Evolutionary conservation across 2,888 invertebrate species (phyloP), one percentile per base, ranked within the genome.

Genomic region (Laothoe populi): DNA sequence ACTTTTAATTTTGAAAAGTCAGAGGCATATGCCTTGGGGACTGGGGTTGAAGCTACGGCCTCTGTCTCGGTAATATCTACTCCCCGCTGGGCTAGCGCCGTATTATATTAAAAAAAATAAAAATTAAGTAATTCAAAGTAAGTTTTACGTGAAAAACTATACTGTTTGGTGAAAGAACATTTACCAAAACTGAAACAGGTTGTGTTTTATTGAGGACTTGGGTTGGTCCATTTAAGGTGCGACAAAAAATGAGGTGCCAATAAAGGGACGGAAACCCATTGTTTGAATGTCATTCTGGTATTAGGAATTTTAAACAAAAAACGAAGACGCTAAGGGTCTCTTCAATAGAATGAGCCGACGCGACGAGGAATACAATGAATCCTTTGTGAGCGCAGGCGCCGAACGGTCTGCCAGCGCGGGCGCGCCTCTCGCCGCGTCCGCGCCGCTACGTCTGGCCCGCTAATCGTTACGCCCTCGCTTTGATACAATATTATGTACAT

Each of bases 221-320:
- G 85, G 85, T 86, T 81, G 84, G 84, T 85, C 88, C 87, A 83
- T 90, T 88, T 79, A 85, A 81, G 80, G 79, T 76, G 75, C 72
- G 68, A 88, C 89, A 91, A 92, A 92, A 92, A 92, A 89, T 86
- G 82, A 89, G 92, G 92, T 92, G 92, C 92, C 90, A 92, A 92
- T 92, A 91, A 91, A 92, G 83, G 92, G 90, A 91, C 92, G 92
- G 92, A 92, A 92, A 91, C 86, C 88, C 87, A 89, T 92, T 92
- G 91, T 92, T 87, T 84, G 89, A 80, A 77, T 87, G 87, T 88
- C 90, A 86, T 89, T 89, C 88, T 88, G 83, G 82, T 82, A 89
- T 88, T 85, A 86, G 87, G 92, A 90, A 90, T 89, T 90, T 82
- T 73, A 73, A 66, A 67, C 81, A 87, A 88, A 90, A 86, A 75